Conservation (phyloP, 2,797 vertebrate species). For the Gallinago solitaria region DNA sequence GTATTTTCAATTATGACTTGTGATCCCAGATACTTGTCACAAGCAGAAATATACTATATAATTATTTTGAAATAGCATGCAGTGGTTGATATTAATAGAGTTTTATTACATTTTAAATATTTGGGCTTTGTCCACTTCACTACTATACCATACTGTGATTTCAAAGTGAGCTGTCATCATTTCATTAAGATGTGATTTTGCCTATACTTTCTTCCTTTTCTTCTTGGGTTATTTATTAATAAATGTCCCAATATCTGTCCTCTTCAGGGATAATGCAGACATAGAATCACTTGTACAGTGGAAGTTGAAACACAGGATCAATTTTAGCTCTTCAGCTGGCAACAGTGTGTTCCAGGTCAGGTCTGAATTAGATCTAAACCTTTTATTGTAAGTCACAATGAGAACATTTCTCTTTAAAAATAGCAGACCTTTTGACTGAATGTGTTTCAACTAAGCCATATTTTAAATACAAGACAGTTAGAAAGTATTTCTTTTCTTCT, state of each 20-base stretch:
- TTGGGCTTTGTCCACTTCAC: background rate
- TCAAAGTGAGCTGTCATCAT: background rate
- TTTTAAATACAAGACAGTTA: background rate
- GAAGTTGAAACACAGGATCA: background rate
- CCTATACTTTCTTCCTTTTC: background rate
- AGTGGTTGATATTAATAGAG: background rate
- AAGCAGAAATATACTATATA: background rate
- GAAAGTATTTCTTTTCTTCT: background rate
- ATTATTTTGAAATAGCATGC: background rate
- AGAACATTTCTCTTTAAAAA: background rate
- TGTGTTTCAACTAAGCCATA: background rate
- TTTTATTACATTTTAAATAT: background rate
- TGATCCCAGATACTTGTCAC: background rate
- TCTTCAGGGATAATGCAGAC: background rate
- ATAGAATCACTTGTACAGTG: background rate
- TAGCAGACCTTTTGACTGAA: background rate
- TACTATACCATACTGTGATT: background rate
- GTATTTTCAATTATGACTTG: background rate
- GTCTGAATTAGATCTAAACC: background rate
- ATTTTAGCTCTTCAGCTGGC: background rate
- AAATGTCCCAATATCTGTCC: background rate
- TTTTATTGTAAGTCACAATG: background rate
- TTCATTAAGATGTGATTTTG: background rate
- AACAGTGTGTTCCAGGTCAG: background rate
- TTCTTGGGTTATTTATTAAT: background rate